Evolutionary conservation across 2,888 invertebrate genomes (phyloP).

Genomic region (Xestia rhomboidea): DNA sequence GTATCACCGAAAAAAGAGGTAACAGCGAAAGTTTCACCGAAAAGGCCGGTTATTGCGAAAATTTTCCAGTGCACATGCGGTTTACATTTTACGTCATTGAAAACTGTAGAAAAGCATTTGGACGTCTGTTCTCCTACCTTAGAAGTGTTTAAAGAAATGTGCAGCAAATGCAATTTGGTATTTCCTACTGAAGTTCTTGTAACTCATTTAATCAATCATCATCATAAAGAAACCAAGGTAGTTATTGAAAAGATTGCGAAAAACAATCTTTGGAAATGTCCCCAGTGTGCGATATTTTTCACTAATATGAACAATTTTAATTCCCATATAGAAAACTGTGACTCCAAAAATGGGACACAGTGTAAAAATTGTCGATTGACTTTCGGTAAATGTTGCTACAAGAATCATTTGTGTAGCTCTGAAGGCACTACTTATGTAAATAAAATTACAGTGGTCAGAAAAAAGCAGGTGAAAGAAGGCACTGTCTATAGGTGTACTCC

Average conservation of each 20-base stretch:
- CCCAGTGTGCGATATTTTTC: conserved; percentile 23
- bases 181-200: conserved; percentile 73
- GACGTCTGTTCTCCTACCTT: conserved; percentile 49
- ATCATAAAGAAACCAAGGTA: conserved; percentile 61
- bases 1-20: not conserved
- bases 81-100: conserved; percentile 70
- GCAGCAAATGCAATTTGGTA: conserved; percentile 72
- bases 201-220: conserved; percentile 73
- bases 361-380: conserved; percentile 27
- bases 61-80: conserved; percentile 73
- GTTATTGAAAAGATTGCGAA: conserved; percentile 30
- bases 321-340: not conserved
- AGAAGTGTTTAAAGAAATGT: conserved; percentile 67
- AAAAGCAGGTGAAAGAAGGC: accelerated
- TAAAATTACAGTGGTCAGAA: conserved; percentile 10
- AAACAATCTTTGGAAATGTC: conserved; percentile 13
- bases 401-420: conserved; percentile 17
- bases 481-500: conserved; percentile 27
- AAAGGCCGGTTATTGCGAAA: conserved; percentile 24
- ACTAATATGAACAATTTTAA: not conserved
- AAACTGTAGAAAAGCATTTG: conserved; percentile 67
- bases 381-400: conserved; percentile 5
- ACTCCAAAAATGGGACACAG: not conserved
- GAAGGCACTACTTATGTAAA: not conserved
- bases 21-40: conserved; percentile 45